Base-by-base conservation (phyloP, 2,888 invertebrate species). In the Acleris sparsana region DNA sequence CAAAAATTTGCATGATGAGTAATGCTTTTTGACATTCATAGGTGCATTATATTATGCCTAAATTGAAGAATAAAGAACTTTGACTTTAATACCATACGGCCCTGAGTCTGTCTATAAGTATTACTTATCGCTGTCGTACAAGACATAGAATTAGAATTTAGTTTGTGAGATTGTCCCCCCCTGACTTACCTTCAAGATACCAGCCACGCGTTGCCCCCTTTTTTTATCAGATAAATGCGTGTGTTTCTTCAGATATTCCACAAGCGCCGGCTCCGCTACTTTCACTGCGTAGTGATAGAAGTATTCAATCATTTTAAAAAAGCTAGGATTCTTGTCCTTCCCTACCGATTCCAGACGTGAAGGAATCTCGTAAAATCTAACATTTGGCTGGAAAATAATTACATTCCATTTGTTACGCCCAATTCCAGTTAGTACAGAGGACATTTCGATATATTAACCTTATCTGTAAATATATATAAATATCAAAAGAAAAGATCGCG, bases 231-330 rank as follows among this genome's bases (percentile, higher is more conserved):
- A 92, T 74, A 92, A 75, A 82, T 93, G 84, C 4, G 84, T 78
- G 72, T 91, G 83, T 73, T 88, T 93, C 73, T 79, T 87, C 63
- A 85, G 85, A 57, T 94, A 86, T 1, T 94, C 93, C 0, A 90
- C 75, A 2, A 95, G 83, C 20, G 93, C 84, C 0, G 94, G 93
- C 74, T 94, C 94, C 43, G 86, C 84, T 0, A 91, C 81, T 2
- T 77, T 77, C 51, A 94, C 92, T 1, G 95, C 95, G 68, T 91
- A 89, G 79, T 95, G 95, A 79, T 95, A 95, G 83, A 94, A 95
- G 77, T 93, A 94, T 75, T 95, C 95, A 29, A 96, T 95, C 95
- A 95, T 95, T 66, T 90, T 84, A 75, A 84, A 93, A 77, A 95
- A 95, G 44, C 89, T 90, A 0, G 95, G 94, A 73, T 94, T 78